Base-by-base conservation (phyloP, 1,140 invertebrate genomes). In the Bombus difficillimus region DNA sequence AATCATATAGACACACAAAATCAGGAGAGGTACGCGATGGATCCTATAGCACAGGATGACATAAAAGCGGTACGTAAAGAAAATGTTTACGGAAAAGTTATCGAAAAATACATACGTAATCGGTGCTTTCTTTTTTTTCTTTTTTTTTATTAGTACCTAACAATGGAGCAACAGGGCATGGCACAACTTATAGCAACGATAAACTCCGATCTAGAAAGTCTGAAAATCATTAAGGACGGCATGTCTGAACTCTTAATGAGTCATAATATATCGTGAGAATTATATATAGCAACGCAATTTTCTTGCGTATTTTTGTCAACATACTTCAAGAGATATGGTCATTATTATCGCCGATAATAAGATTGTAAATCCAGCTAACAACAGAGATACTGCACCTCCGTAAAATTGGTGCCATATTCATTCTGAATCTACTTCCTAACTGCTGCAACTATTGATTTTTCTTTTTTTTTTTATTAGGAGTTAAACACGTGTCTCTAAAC, bases 111-210 rank as follows among this genome's bases (percentile, higher is more conserved):
- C 6, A 53, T 34, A 4, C 34, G 59, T 66, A 83, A 82, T 32
- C 0, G 25, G 32, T 39, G 0, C 25, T 66, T 83, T 32, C 6
- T 32, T 77, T 71, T 47, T 41, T 62, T 62, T 74, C 81, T 37
- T 77, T 74, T 47, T 41, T 62, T 66, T 74, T 85, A 88, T 78
- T 96, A 98, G 95, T 98, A 98, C 92, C 93, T 98, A 69, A 96
- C 96, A 37, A 96, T 98, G 96, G 97, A 98, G 92, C 98, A 99
- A 92, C 96, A 97, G 83, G 98, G 98, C 1, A 98, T 98, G 95
- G 96, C 97, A 66, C 97, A 98, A 89, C 95, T 99, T 3, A 97
- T 98, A 74, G 96, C 97, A 37, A 98, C 98, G 2, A 97, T 98
- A 37, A 97, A 97, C 87, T 96, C 97, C 43, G 98, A 98, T 94